Evolutionary conservation across 1,140 invertebrate species (phyloP), one percentile per base, ranked within the genome.

Genomic region (Globodera rostochiensis): DNA sequence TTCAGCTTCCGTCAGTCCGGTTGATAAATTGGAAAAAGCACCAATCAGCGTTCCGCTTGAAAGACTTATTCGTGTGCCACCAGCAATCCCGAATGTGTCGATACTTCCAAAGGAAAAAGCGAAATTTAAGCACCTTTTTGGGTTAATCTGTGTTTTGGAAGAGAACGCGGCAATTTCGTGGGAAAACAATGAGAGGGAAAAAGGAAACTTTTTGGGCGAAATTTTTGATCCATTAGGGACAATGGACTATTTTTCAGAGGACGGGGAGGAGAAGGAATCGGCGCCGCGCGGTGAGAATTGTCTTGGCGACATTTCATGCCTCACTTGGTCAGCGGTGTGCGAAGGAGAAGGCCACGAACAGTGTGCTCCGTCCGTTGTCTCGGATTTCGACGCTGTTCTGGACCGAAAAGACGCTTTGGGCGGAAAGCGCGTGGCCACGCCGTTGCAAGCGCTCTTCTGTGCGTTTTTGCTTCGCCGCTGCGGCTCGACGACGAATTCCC

Each of bases 111-210:
- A 46, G 7, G 73, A 25, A 6, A 74, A 74, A 74, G 21, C 19
- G 4, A 49, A 49, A 21, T 74, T 74, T 74, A 74, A 74, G 57
- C 19, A 74, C 1, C n/a, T 74, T 46, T 46, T 74, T 53, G 49
- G 49, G 4, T 25, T 57, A 53, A 74, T 74, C 6, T 21, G 57
- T 7, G 57, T 15, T 15, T 60, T 19, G 8, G 57, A 60, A 60
- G 9, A 60, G 15, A 11, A 15, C 8, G 9, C 4, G 57, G 57
- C 8, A 19, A 60, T 60, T 60, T 4, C 15, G 5, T 1, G 1
- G 9, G 25, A 36, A 45, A 6, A 70, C 25, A 74, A 11, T 74
- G 36, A 74, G 6, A 45, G 19, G 2, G 53, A 74, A 25, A 70
- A 9, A 36, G 53, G 53, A 74, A 6, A 7, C 3, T 5, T 5